Conservation (phyloP, 2,113 vertebrate genomes). For the cattle (Bos taurus) region ARS-UCD2.0 NC_037338.1:32902001-32902500, state of each 20-base stretch:
- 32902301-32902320: neutral
- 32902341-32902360: neutral
- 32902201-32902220: neutral
- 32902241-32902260: neutral
- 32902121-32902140: neutral
- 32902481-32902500: neutral
- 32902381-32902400: neutral
- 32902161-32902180: neutral
- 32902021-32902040: neutral
- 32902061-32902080: neutral
- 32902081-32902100: neutral
- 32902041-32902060: neutral
- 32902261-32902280: neutral
- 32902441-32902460: neutral
- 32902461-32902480: neutral
- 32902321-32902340: neutral
- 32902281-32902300: neutral
- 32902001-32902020: neutral
- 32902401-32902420: neutral
- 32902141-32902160: neutral
- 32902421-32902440: neutral
- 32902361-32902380: constrained; percentile 10
- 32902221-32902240: neutral
- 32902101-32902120: neutral
- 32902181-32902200: neutral